phyloP scores from a whole-genome alignment of 2,113 vertebrate genomes.

The Nestor notabilis region DNA sequence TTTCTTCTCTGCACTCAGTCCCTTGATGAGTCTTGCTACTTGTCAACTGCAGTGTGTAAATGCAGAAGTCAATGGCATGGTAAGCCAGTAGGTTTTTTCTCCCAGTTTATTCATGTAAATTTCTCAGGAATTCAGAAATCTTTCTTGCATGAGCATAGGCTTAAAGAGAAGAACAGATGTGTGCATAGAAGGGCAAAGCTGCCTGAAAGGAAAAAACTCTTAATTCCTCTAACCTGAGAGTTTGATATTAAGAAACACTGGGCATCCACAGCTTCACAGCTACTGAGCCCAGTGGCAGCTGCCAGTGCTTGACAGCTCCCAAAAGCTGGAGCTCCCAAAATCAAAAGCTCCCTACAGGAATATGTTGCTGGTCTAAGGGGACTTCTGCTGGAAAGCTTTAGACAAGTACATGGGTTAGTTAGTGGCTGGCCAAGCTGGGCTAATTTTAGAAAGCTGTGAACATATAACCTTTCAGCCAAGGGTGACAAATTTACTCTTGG shows the following conservation, averaged over 20 bases:
- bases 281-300: not conserved
- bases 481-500: not conserved
- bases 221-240: not conserved
- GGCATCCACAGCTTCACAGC: not conserved
- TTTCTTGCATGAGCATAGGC: not conserved
- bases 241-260: not conserved
- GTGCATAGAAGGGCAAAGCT: not conserved
- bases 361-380: not conserved
- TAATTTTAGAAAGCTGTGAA: not conserved
- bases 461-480: not conserved
- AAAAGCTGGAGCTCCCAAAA: not conserved
- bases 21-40: not conserved
- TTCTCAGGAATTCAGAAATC: not conserved
- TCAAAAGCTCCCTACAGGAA: not conserved
- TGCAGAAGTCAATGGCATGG: not conserved
- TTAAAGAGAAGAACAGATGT: not conserved
- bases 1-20: not conserved
- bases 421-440: not conserved
- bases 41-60: not conserved
- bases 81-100: not conserved
- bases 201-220: not conserved
- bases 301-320: not conserved
- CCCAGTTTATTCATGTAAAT: not conserved
- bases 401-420: not conserved
- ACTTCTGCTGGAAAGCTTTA: not conserved